Conservation (phyloP, 2,888 invertebrate species). For the Volucella bombylans region DNA sequence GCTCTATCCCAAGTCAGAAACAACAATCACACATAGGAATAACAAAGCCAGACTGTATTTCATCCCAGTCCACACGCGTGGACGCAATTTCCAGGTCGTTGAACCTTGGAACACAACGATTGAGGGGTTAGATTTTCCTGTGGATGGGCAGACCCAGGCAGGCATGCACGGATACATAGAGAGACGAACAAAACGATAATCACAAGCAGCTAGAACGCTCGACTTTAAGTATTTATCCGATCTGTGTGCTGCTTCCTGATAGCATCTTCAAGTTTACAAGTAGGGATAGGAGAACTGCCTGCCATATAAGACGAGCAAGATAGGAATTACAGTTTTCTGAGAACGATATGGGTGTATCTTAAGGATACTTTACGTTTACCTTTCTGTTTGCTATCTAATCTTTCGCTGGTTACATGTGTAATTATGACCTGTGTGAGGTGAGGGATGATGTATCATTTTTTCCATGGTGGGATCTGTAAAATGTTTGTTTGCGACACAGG, state of each 20-base stretch:
- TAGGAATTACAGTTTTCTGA: slow-evolving; percentile 32
- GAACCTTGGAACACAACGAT: slow-evolving; percentile 66
- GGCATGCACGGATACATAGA: slow-evolving; percentile 21
- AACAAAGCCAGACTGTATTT: slow-evolving; percentile 27
- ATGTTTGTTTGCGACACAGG: slow-evolving; percentile 8
- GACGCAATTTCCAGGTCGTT: slow-evolving; percentile 72
- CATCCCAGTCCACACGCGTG: slow-evolving; percentile 71
- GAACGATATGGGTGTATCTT: slow-evolving; percentile 8
- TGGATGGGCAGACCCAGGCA: slow-evolving; percentile 30
- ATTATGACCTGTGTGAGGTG: slow-evolving; percentile 12
- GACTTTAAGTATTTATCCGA: slow-evolving; percentile 19
- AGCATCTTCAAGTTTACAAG: slow-evolving; percentile 25
- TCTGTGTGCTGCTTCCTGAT: slow-evolving; percentile 20
- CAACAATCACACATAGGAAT: slow-evolving; percentile 21
- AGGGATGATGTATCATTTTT: slow-evolving; percentile 7
- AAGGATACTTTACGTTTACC: slow-evolving; percentile 40
- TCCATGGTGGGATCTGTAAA: neutral
- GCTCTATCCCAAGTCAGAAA: slow-evolving; percentile 27
- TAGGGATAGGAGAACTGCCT: slow-evolving; percentile 1
- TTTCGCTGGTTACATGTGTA: slow-evolving; percentile 18
- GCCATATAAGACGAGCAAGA: slow-evolving; percentile 1
- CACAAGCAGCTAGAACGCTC: slow-evolving; percentile 1
- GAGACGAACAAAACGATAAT: neutral
- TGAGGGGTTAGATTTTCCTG: slow-evolving; percentile 66
- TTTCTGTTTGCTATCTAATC: slow-evolving; percentile 30